Evolutionary conservation across 2,797 vertebrate species (phyloP), one percentile per base, ranked within the genome.

Genomic region (Clarias pachynema): DNA sequence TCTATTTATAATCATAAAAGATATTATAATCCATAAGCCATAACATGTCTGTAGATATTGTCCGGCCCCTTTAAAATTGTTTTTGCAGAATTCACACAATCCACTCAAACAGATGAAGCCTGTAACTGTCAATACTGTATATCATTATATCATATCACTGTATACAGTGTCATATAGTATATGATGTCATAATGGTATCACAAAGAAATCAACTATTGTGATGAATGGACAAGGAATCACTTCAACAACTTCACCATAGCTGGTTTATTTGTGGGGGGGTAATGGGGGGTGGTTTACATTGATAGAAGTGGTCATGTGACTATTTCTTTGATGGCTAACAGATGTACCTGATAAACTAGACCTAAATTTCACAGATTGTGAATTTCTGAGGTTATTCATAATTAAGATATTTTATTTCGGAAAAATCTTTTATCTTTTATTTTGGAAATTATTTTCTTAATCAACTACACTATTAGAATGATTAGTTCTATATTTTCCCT

Each of bases 1-100:
- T 56, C 40, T n/a, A 37, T 83, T 80, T 68, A 37, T 82, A 44
- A 34, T n/a, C 4, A 26, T 80, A 56, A 5, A 82, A 34, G 16
- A 22, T 22, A 62, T 83, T 62, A n/a, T 22, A 40, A 40, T 5
- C 40, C 8, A 44, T 44, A 62, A 26, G 22, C 14, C 24, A 15
- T 40, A 79, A 26, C 59, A 26, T 12, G 5, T 78, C 29, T 62
- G 75, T n/a, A n/a, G 26, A 62, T n/a, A 60, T 62, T n/a, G 22
- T 62, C 40, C 31, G 6, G 12, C 20, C 15, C 1, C 4, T 18
- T 49, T 62, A 62, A 16, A 16, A 60, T 40, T 18, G 57, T 16
- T 62, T 79, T 9, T 7, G 18, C 16, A 20, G 49, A 75, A 75
- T 75, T 56, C 49, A 56, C 26, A 57, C 16, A 56, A 29, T 9